Percentiles rank a stretch among this genome's conserved stretches.
phyloP scores from a whole-genome alignment of 2,113 vertebrate species.

The Odocoileus hemionus region DNA sequence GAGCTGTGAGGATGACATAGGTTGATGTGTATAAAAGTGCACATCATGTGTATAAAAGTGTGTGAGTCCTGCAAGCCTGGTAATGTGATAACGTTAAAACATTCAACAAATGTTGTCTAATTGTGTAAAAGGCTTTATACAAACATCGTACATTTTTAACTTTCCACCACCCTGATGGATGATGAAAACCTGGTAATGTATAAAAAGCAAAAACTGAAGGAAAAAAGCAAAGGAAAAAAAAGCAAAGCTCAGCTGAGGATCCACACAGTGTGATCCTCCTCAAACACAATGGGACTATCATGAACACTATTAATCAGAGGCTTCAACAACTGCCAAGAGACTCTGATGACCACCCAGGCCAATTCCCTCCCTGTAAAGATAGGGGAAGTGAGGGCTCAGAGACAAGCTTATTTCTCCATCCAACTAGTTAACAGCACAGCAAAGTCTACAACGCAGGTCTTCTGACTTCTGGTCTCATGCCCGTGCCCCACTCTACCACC shows the following conservation, averaged over 20 bases:
- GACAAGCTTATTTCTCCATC: background rate
- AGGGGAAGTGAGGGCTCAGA: background rate
- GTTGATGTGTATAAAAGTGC: background rate
- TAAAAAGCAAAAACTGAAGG: conserved; percentile 18
- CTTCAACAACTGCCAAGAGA: background rate
- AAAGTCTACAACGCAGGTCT: background rate
- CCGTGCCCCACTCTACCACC: background rate
- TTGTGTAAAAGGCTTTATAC: background rate
- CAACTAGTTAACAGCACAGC: background rate
- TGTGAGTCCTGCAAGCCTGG: background rate
- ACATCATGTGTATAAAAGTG: background rate
- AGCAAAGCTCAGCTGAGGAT: background rate
- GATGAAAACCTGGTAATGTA: background rate
- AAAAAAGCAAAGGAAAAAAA: background rate
- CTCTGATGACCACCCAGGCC: background rate
- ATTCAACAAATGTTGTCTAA: background rate
- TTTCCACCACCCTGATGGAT: background rate
- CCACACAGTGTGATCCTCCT: background rate
- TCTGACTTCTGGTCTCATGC: background rate
- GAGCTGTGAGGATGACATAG: background rate
- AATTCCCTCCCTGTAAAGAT: background rate
- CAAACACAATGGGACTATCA: background rate
- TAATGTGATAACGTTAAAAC: background rate
- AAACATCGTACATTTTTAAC: background rate
- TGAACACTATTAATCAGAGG: background rate